Percentiles rank a stretch among this genome's conserved stretches.
phyloP scores from a whole-genome alignment of 2,113 vertebrate genomes.

The Centropus bengalensis region DNA sequence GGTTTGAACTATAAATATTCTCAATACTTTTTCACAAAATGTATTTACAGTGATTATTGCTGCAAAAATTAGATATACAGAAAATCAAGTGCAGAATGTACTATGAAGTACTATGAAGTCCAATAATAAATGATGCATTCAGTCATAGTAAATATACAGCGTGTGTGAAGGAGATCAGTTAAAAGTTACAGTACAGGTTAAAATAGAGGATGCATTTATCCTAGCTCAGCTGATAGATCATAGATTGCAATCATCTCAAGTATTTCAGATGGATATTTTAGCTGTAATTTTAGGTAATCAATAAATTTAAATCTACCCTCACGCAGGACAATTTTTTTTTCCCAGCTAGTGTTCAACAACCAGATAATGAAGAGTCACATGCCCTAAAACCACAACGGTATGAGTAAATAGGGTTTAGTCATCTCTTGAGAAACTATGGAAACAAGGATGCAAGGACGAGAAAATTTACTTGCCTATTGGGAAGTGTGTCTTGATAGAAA shows the following conservation, averaged over 20 bases:
- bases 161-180: not conserved
- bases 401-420: not conserved
- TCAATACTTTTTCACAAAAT: constrained; percentile 43
- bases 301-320: not conserved
- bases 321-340: not conserved
- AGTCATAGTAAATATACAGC: not conserved
- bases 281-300: not conserved
- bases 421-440: not conserved
- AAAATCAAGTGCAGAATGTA: constrained; percentile 22
- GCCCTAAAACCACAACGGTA: not conserved
- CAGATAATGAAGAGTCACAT: not conserved
- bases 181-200: not conserved
- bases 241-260: not conserved
- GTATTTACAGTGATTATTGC: not conserved
- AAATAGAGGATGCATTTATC: not conserved
- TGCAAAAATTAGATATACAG: constrained; percentile 10
- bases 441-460: not conserved
- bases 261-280: not conserved
- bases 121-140: not conserved
- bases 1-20: constrained; percentile 52
- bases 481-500: not conserved
- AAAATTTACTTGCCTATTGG: too few species aligned
- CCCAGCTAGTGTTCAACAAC: not conserved
- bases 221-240: not conserved
- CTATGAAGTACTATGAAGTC: constrained; percentile 5